Evolutionary conservation across 2,797 vertebrate species (phyloP).

Genomic region (Neosalanx taihuensis): DNA sequence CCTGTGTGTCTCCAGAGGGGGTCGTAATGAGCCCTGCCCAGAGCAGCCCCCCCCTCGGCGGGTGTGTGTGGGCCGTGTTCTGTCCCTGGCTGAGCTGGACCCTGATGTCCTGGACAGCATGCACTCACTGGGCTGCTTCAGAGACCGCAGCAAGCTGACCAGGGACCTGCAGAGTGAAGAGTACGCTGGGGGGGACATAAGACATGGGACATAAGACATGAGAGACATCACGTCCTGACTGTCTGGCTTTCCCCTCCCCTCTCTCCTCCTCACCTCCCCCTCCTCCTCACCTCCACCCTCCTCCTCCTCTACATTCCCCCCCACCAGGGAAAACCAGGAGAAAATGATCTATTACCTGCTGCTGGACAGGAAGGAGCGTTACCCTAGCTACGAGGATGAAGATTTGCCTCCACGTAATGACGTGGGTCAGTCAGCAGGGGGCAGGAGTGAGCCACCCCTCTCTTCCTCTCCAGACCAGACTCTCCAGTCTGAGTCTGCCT

Average conservation of each 20-base stretch:
- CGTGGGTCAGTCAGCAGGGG: conserved; percentile 76
- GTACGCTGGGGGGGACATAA: conserved; percentile 54
- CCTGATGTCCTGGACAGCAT: conserved; percentile 93
- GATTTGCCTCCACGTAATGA: conserved; percentile 89
- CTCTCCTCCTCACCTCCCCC: neutral
- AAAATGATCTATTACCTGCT: conserved; percentile 95
- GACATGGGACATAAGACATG: too few species aligned
- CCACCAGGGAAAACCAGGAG: conserved; percentile 86
- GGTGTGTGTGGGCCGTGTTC: conserved; percentile 82
- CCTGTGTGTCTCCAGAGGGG: conserved; percentile 67
- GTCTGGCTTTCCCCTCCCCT: neutral
- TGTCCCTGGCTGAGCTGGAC: conserved; percentile 87
- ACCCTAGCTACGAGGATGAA: conserved; percentile 92
- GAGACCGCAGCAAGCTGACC: conserved; percentile 86
- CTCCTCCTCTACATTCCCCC: neutral
- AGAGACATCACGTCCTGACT: neutral
- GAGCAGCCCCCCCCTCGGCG: conserved; percentile 85
- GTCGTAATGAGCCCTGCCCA: conserved; percentile 84
- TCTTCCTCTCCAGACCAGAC: neutral
- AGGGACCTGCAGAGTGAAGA: conserved; percentile 88
- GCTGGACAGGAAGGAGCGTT: conserved; percentile 89
- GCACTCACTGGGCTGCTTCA: conserved; percentile 91
- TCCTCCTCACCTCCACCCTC: neutral
- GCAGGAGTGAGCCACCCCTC: conserved; percentile 35
- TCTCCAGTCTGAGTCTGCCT: neutral